Evolutionary conservation across 2,888 invertebrate genomes (phyloP).

Genomic region (Mythimna impura): DNA sequence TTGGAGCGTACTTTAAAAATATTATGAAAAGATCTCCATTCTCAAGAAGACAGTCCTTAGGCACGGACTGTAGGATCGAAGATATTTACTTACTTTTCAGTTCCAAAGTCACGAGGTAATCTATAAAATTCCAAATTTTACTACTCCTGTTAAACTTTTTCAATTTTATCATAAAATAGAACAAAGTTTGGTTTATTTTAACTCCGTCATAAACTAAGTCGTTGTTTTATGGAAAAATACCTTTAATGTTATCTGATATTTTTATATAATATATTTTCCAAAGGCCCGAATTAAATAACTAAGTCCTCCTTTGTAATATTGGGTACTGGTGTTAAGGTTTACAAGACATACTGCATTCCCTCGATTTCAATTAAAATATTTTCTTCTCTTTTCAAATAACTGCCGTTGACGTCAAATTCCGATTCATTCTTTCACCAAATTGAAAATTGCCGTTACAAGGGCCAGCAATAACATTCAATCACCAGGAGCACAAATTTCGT

Average conservation of each 20-base stretch:
- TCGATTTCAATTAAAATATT: neutral
- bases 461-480: slow-evolving; percentile 32
- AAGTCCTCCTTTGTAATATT: neutral
- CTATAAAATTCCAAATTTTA: slow-evolving; percentile 47
- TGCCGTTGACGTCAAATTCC: too few relatives aligned
- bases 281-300: neutral
- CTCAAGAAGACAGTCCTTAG: slow-evolving; percentile 5
- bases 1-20: slow-evolving; percentile 13
- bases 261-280: neutral
- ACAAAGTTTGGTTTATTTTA: slow-evolving; percentile 29
- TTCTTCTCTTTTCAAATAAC: neutral
- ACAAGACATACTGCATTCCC: neutral
- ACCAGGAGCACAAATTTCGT: slow-evolving; percentile 47
- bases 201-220: slow-evolving; percentile 26
- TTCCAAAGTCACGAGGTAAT: slow-evolving; percentile 38
- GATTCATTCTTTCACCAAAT: slow-evolving; percentile 7
- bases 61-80: slow-evolving; percentile 25
- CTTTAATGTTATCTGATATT: neutral
- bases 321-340: neutral
- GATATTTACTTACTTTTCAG: slow-evolving; percentile 32
- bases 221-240: slow-evolving; percentile 12
- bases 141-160: slow-evolving; percentile 42
- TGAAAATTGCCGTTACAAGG: neutral
- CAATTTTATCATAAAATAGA: slow-evolving; percentile 36
- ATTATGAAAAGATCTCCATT: neutral